Conservation (phyloP, 1,140 invertebrate species). For the Drosophila prosaltans region DNA sequence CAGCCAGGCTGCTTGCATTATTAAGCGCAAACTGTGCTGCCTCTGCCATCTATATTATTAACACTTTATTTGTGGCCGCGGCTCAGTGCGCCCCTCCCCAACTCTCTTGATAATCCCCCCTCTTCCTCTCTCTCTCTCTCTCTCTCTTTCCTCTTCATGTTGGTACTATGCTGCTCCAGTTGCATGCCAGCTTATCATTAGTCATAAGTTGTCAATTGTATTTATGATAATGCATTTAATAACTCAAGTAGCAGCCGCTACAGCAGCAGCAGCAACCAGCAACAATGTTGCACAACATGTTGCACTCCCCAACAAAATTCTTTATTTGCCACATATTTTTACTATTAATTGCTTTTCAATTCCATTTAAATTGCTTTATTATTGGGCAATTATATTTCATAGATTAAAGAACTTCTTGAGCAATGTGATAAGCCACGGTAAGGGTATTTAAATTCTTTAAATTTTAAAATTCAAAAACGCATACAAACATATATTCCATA, state of each 20-base stretch:
- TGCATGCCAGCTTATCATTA: conserved; percentile 80
- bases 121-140: background rate
- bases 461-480: background rate
- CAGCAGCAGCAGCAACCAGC: conserved; percentile 2
- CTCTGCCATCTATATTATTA: conserved; percentile 78
- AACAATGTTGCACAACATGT: conserved; percentile 38
- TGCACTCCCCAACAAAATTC: conserved; percentile 7
- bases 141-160: background rate
- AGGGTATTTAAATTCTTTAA: background rate
- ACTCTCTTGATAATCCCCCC: background rate
- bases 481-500: no score
- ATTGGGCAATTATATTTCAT: background rate
- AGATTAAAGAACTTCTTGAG: background rate
- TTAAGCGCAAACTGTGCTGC: conserved; percentile 78
- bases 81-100: background rate
- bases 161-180: conserved; percentile 35
- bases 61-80: conserved; percentile 73
- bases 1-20: conserved; percentile 61
- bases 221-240: conserved; percentile 82
- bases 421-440: background rate
- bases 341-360: conserved; percentile 45
- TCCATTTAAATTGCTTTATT: conserved; percentile 24
- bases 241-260: conserved; percentile 69
- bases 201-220: conserved; percentile 81
- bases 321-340: conserved; percentile 22